Evolutionary conservation across 2,113 vertebrate genomes (phyloP).

Genomic region (Empidonax alnorum): DNA sequence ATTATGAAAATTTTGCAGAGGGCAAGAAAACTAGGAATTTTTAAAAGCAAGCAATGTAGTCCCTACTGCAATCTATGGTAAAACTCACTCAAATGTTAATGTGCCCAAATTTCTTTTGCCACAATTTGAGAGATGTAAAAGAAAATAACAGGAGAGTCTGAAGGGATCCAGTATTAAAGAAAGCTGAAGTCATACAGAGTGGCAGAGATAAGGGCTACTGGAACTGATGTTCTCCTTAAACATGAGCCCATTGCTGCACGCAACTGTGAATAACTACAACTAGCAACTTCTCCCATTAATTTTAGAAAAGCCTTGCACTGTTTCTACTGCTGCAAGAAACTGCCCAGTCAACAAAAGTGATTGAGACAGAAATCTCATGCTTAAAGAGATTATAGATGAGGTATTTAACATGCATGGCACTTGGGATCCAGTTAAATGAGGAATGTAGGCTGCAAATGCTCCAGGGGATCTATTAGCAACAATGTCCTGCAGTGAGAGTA

Average conservation of each 20-base stretch:
- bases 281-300: background rate
- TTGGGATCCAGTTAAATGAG: constrained; percentile 44
- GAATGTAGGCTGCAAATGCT: constrained; percentile 25
- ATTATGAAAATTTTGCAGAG: background rate
- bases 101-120: background rate
- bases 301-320: background rate
- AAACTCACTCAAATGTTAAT: background rate
- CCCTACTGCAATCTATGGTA: background rate
- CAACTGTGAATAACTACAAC: background rate
- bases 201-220: background rate
- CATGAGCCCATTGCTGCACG: background rate
- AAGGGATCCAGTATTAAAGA: background rate
- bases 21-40: background rate
- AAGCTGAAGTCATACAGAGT: background rate
- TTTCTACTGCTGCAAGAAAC: background rate
- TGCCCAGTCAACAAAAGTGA: background rate
- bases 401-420: constrained; percentile 36
- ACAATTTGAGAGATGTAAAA: fast-evolving
- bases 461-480: constrained; percentile 58
- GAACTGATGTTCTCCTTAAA: background rate
- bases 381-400: constrained; percentile 56
- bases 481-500: constrained; percentile 20
- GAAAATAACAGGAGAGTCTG: background rate
- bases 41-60: background rate
- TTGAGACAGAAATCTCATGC: background rate